phyloP scores from a whole-genome alignment of 2,888 invertebrate species.

The Acleris holmiana region DNA sequence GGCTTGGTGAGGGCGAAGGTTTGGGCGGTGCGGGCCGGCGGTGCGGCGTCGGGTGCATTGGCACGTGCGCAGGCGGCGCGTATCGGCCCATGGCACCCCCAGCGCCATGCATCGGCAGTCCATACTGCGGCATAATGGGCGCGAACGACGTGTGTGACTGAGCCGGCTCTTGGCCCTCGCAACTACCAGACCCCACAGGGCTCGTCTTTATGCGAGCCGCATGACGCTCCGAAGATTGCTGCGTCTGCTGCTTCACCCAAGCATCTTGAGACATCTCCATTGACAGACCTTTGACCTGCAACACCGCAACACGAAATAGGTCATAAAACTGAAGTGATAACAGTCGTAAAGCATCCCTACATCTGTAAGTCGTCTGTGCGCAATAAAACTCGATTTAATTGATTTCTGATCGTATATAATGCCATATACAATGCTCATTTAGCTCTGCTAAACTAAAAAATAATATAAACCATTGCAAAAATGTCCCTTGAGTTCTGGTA shows the following conservation, averaged over 20 bases:
- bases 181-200: slow-evolving; percentile 75
- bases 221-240: slow-evolving; percentile 72
- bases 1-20: slow-evolving; percentile 82
- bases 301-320: slow-evolving; percentile 34
- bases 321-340: not conserved
- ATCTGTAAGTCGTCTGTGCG: slow-evolving; percentile 1
- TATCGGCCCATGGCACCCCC: slow-evolving; percentile 78
- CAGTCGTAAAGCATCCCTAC: not conserved
- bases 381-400: slow-evolving; percentile 17
- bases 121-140: slow-evolving; percentile 74
- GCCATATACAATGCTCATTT: slow-evolving; percentile 3
- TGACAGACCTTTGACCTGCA: slow-evolving; percentile 79
- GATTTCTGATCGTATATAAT: slow-evolving; percentile 8
- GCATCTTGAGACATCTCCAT: slow-evolving; percentile 82
- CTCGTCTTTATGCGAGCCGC: slow-evolving; percentile 77
- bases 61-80: slow-evolving; percentile 77
- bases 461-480: too few species aligned
- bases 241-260: slow-evolving; percentile 79
- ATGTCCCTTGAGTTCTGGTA: too few species aligned
- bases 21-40: slow-evolving; percentile 78
- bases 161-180: slow-evolving; percentile 85
- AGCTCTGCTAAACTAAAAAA: not conserved
- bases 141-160: slow-evolving; percentile 73
- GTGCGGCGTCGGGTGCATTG: slow-evolving; percentile 83
- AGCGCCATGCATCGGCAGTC: slow-evolving; percentile 67